phyloP scores from a whole-genome alignment of 2,888 invertebrate genomes.

The Conchocele bisecta region DNA sequence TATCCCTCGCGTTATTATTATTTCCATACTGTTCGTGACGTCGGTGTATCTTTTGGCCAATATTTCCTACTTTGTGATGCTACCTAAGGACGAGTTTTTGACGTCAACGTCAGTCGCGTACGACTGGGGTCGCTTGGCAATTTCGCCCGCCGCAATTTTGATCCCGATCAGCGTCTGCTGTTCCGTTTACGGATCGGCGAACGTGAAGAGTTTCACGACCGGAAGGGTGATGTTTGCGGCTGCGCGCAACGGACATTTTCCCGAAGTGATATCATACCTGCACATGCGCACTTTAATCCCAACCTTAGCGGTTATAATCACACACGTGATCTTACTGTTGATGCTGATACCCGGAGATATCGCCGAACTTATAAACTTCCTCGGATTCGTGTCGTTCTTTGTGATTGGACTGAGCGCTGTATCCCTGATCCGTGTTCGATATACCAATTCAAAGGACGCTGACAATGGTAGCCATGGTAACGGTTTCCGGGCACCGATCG shows the following conservation, averaged over 20 bases:
- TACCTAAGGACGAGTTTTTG: slow-evolving; percentile 35
- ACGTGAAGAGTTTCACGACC: slow-evolving; percentile 26
- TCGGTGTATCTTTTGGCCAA: slow-evolving; percentile 37
- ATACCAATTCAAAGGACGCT: too few species aligned
- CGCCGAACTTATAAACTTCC: slow-evolving; percentile 14
- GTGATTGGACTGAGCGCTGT: background rate
- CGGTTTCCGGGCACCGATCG: slow-evolving; percentile 35
- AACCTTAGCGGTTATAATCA: background rate
- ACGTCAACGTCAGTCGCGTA: slow-evolving; percentile 36
- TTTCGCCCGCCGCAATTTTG: slow-evolving; percentile 23
- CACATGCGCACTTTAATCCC: slow-evolving; percentile 32
- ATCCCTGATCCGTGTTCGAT: background rate
- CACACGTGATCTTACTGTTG: background rate
- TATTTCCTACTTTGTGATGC: slow-evolving; percentile 30
- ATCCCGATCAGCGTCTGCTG: slow-evolving; percentile 39
- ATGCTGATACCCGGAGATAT: slow-evolving; percentile 19
- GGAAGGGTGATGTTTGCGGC: slow-evolving; percentile 47
- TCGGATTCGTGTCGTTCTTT: slow-evolving; percentile 1
- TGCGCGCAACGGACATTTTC: slow-evolving; percentile 40
- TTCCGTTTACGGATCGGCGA: slow-evolving; percentile 37
- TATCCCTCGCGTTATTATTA: slow-evolving; percentile 37
- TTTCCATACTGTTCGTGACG: slow-evolving; percentile 36
- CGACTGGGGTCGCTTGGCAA: slow-evolving; percentile 1
- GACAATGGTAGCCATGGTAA: background rate
- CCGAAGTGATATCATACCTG: slow-evolving; percentile 45